phyloP scores from a whole-genome alignment of 2,888 invertebrate species.

The Pilophorus perplexus region DNA sequence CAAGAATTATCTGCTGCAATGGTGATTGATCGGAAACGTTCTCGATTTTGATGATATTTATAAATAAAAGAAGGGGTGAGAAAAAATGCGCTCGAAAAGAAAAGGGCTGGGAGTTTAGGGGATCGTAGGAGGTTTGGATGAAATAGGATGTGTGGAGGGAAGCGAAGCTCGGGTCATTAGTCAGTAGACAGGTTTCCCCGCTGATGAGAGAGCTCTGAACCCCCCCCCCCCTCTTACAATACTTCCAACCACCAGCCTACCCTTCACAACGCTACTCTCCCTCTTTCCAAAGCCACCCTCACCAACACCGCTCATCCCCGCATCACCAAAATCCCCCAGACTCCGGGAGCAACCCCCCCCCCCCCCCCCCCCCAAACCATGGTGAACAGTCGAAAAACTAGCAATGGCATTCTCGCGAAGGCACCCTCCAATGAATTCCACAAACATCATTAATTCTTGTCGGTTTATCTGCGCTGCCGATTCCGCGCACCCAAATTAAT shows the following conservation, averaged over 20 bases:
- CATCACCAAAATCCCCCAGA: too few species aligned
- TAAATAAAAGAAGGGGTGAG: background rate
- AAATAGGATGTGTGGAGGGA: constrained; percentile 34
- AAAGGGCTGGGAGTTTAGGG: background rate
- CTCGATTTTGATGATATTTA: constrained; percentile 12
- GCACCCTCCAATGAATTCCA: constrained; percentile 43
- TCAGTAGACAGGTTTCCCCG: constrained; percentile 37
- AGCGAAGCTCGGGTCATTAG: constrained; percentile 32
- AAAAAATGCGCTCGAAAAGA: background rate
- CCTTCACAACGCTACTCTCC: too few species aligned
- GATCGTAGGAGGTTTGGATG: constrained; percentile 18
- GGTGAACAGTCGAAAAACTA: constrained; percentile 40
- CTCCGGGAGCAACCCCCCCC: too few species aligned
- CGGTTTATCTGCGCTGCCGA: constrained; percentile 43
- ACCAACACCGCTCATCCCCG: too few species aligned
- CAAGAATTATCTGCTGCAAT: too few species aligned
- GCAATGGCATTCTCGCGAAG: constrained; percentile 40
- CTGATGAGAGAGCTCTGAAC: constrained; percentile 27
- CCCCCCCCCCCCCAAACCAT: too few species aligned
- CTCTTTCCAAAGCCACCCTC: too few species aligned
- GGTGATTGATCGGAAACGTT: too few species aligned
- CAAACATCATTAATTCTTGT: constrained; percentile 47
- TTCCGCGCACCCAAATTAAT: constrained; percentile 44
- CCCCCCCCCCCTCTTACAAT: background rate
- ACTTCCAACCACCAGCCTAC: too few species aligned